Base-by-base conservation (phyloP, 2,888 invertebrate species). In the Serrognathus titanus region DNA sequence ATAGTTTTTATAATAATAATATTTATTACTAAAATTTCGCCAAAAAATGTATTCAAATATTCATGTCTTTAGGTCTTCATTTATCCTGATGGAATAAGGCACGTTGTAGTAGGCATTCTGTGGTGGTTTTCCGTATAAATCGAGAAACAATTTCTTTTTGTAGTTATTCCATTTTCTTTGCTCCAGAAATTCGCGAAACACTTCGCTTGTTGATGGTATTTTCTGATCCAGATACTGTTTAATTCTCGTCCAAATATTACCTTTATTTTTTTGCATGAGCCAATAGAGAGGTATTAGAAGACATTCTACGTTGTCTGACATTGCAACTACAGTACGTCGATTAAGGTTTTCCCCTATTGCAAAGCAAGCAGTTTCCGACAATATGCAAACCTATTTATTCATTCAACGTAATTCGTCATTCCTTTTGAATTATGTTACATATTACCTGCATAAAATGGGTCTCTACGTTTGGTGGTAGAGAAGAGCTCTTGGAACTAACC, bases 231-330 rank as follows among this genome's bases (percentile, higher is more conserved):
- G 74, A 65, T 82, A 87, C 49, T 84, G 79, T 63, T 81, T 78
- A 31, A 87, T 83, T 37, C 84, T 80, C 24, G 82, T 79, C 87
- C 87, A 88, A 39, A 58, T 35, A 65, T 86, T 85, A 7, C 83
- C 84, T 0, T 81, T 81, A 69, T 86, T 86, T 46, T 83, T 83
- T 63, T 86, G 84, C 39, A 85, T 69, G 12, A 90, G 76, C 85
- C 87, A 90, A 66, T 85, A 85, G 59, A 84, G 82, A 0, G 90
- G 90, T 55, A 90, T 73, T 38, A 88, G 74, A 68, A 90, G 79
- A 64, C 89, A 89, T 63, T 83, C 82, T 4, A 86, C 84, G 0
- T 81, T 50, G 39, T 58, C 81, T 1, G 82, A 83, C 41, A 82
- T 70, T 0, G 90, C 86, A 50, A 89, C 80, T 24, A 90, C 83